These are phyloP conservation scores for Halocaridina rubra DNA, from an alignment of 2,888 invertebrate species.

Conservation along the genomic window DNA sequence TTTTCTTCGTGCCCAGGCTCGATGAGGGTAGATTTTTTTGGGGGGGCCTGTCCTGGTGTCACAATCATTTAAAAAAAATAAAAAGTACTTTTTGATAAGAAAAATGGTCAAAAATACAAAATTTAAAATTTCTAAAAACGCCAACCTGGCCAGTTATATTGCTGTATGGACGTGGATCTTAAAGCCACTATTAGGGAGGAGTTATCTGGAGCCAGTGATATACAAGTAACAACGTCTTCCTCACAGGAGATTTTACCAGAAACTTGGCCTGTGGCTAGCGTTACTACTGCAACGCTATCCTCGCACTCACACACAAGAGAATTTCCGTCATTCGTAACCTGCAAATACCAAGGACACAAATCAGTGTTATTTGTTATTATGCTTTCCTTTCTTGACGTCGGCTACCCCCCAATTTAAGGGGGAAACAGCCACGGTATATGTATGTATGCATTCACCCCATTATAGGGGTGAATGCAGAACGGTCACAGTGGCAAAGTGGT, in stretches of 20 bases:
- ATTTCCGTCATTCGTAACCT: conserved; percentile 43
- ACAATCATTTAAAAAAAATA: not conserved
- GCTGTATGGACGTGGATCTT: conserved; percentile 40
- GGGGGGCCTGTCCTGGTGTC: too few species aligned
- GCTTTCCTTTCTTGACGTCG: too few species aligned
- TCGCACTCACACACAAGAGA: conserved; percentile 37
- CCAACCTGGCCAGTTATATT: conserved; percentile 52
- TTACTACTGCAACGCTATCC: conserved; percentile 37
- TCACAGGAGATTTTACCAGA: conserved; percentile 39
- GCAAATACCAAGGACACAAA: not conserved
- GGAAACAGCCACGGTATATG: too few species aligned
- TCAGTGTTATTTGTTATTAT: too few species aligned
- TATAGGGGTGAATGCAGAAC: not conserved
- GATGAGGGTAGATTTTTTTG: too few species aligned
- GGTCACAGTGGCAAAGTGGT: too few species aligned
- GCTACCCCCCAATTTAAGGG: too few species aligned
- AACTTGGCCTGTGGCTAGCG: conserved; percentile 32
- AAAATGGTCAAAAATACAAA: not conserved
- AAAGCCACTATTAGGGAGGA: conserved; percentile 44
- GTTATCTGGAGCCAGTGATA: conserved; percentile 46
- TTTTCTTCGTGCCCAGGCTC: not conserved
- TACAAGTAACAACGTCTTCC: conserved; percentile 42
- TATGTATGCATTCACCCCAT: too few species aligned
- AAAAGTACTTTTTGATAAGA: not conserved
- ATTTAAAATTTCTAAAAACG: not conserved